Percentiles rank a stretch among this genome's conserved stretches.
These are phyloP conservation scores for Geophilus truncorum DNA, from an alignment of 2,888 invertebrate species.

Conservation along the genomic window DNA sequence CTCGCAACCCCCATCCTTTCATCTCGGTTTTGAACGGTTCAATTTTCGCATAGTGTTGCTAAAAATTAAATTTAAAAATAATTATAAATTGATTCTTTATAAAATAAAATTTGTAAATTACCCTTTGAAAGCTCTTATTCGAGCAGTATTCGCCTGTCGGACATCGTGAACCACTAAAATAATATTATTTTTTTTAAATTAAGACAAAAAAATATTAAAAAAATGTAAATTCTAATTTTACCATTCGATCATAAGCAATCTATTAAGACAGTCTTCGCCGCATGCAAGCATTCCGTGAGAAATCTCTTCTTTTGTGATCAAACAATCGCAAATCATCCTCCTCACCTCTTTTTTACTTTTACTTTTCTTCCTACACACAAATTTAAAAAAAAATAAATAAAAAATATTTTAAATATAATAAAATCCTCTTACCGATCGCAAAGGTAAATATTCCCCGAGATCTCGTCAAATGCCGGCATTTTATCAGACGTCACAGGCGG, in stretches of 20 bases:
- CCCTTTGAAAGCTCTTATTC: constrained; percentile 86
- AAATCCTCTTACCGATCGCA: constrained; percentile 60
- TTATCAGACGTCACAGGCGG: constrained; percentile 46
- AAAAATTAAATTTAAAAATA: constrained; percentile 34
- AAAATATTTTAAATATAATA: constrained; percentile 30
- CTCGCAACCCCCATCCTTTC: constrained; percentile 91
- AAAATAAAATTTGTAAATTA: constrained; percentile 38
- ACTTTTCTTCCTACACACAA: constrained; percentile 50
- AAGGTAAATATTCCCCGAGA: constrained; percentile 81
- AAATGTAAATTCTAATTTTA: too few species aligned
- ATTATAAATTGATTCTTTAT: neutral
- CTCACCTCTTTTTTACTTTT: constrained; percentile 79
- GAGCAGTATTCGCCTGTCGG: constrained; percentile 84
- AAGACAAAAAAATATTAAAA: too few species aligned
- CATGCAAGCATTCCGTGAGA: constrained; percentile 78
- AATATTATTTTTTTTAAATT: too few species aligned
- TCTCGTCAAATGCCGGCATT: constrained; percentile 69
- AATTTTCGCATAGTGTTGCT: constrained; percentile 71
- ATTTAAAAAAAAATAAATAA: neutral
- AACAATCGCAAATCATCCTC: constrained; percentile 93
- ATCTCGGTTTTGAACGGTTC: constrained; percentile 74
- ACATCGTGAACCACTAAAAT: constrained; percentile 88
- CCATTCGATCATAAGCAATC: constrained; percentile 98
- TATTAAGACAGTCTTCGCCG: constrained; percentile 92
- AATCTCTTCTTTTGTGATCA: constrained; percentile 81